Evolutionary conservation across 2,113 vertebrate species (phyloP).

Genomic region (Chitala chitala): DNA sequence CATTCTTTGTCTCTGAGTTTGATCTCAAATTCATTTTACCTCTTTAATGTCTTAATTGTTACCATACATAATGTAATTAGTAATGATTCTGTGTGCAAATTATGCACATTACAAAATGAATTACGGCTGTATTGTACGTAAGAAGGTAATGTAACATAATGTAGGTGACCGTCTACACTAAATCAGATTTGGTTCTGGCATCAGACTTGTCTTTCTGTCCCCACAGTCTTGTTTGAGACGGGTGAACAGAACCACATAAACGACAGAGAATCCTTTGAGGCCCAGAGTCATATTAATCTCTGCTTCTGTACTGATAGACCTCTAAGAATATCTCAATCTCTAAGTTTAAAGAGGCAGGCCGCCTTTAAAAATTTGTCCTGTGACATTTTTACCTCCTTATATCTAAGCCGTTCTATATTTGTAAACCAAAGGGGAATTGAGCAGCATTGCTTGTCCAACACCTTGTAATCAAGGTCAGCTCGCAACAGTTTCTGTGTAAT

Average conservation of each 20-base stretch:
- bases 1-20: no score
- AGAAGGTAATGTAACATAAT: background rate
- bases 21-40: background rate
- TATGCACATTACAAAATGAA: background rate
- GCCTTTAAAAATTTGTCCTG: background rate
- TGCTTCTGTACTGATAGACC: background rate
- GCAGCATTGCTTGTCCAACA: constrained; percentile 16
- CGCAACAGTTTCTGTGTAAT: constrained; percentile 18
- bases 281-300: background rate
- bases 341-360: background rate
- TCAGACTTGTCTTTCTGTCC: background rate
- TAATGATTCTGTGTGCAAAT: constrained; percentile 7
- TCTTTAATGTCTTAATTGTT: background rate
- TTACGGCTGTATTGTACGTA: background rate
- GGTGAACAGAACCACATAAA: background rate
- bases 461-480: constrained; percentile 18
- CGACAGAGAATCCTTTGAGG: background rate
- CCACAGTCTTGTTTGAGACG: background rate
- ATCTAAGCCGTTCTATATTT: constrained; percentile 16
- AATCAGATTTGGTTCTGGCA: background rate
- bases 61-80: background rate
- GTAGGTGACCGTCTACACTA: background rate
- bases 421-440: constrained; percentile 16
- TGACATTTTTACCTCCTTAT: constrained; percentile 7
- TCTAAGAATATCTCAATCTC: background rate